Base-by-base conservation (phyloP, 2,797 vertebrate species). In the Dermochelys coriacea region DNA sequence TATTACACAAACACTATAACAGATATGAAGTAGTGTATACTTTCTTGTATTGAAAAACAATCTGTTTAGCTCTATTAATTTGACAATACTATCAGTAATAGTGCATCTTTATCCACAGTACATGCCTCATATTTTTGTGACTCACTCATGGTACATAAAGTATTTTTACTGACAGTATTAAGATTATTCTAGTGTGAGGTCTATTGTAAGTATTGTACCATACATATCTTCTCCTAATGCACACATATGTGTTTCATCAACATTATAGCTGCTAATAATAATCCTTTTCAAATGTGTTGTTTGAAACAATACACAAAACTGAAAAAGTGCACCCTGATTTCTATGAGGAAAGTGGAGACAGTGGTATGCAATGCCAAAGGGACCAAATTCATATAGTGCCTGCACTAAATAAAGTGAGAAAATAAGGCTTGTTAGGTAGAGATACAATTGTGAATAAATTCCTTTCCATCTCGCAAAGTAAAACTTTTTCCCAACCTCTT, bases 251-350 rank as follows among this genome's bases (percentile, higher is more conserved):
- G 25, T 93, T 97, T 97, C 84, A 96, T 96, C 88, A 93, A 93
- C 74, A n/a, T 97, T 96, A 97, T 90, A 96, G 92, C 91, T 96
- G 87, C 80, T 94, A 93, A 92, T 91, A 64, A 75, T 91, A 87
- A 93, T 50, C 86, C 74, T 96, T 91, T 84, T 84, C 71, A 80
- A 45, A 78, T 82, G 54, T 92, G 82, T 79, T 88, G 86, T 94
- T 94, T 80, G 51, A 87, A 86, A 89, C 95, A 80, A 94, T 86
- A 95, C 45, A 88, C 45, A 31, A 51, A 90, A 84, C 84, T 95
- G 75, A 93, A 93, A 91, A 96, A 96, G 93, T 29, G 94, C 91
- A 85, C 55, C 27, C 79, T 95, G 8, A 31, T 89, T 94, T 81
- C 91, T 82, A 18, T 93, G 89, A 90, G 57, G 71, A 87, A 87